Percentiles rank a stretch among this genome's conserved stretches.
Conservation (phyloP, 2,113 vertebrate genomes). For the Antigone vipio region DNA sequence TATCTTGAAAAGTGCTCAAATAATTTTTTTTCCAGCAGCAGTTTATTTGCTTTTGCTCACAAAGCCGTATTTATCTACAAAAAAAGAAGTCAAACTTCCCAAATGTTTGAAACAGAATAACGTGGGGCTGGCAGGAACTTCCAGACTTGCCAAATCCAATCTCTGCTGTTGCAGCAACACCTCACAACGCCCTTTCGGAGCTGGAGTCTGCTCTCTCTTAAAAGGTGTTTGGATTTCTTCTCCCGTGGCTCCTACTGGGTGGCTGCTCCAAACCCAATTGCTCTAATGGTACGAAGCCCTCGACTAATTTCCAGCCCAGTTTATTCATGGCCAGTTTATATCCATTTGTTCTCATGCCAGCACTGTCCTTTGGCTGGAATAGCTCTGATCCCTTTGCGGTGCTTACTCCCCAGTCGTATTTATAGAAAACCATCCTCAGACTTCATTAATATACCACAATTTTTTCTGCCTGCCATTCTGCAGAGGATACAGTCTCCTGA, state of each 20-base stretch:
- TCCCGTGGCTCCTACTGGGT: neutral
- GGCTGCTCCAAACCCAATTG: neutral
- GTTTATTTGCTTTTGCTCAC: slow-evolving; percentile 34
- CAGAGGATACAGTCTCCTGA: neutral
- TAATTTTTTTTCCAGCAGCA: neutral
- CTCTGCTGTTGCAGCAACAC: slow-evolving; percentile 14
- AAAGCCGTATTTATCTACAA: slow-evolving; percentile 24
- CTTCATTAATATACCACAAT: neutral
- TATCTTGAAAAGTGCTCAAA: slow-evolving; percentile 19
- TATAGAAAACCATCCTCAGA: neutral
- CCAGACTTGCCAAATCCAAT: slow-evolving; percentile 22
- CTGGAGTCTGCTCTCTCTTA: neutral
- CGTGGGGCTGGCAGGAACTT: neutral
- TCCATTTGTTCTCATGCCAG: slow-evolving; percentile 36
- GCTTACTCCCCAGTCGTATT: neutral
- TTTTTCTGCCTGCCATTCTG: neutral
- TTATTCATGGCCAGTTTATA: slow-evolving; percentile 17
- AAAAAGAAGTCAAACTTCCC: neutral
- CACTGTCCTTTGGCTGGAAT: slow-evolving; percentile 6
- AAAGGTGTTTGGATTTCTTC: slow-evolving; percentile 42
- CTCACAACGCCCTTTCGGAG: neutral
- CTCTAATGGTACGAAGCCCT: slow-evolving; percentile 7
- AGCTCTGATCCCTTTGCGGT: neutral
- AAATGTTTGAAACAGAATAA: slow-evolving; percentile 30
- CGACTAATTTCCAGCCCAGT: neutral